Evolutionary conservation across 2,113 vertebrate genomes (phyloP).

Genomic region (Hassar affinis): DNA sequence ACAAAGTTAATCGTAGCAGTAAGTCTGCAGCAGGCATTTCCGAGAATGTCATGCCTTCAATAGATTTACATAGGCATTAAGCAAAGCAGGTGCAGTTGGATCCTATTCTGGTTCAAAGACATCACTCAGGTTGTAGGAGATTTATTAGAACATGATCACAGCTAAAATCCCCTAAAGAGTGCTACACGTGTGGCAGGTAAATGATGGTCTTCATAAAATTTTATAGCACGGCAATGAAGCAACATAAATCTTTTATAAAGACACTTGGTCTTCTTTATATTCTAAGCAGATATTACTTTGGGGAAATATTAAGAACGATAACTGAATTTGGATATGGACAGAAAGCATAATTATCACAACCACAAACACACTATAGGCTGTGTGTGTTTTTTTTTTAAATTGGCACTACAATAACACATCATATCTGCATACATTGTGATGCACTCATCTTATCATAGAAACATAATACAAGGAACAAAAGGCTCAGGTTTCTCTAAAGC

Average conservation of each 20-base stretch:
- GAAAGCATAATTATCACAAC: background rate
- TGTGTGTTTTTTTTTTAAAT: background rate
- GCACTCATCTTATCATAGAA: background rate
- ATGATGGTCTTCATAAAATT: slow-evolving; percentile 70
- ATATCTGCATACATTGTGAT: background rate
- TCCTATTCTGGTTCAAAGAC: slow-evolving; percentile 55
- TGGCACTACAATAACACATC: background rate
- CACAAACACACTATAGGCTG: background rate
- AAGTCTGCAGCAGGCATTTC: slow-evolving; percentile 63
- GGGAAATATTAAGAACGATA: slow-evolving; percentile 28
- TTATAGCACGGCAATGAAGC: slow-evolving; percentile 68
- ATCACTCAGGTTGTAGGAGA: slow-evolving; percentile 61
- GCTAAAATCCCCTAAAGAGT: slow-evolving; percentile 61
- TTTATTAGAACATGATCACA: slow-evolving; percentile 65
- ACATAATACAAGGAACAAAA: background rate
- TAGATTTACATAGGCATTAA: slow-evolving; percentile 64
- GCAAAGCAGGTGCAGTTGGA: slow-evolving; percentile 48
- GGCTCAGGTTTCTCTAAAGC: background rate
- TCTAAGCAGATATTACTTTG: slow-evolving; percentile 53
- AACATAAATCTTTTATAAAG: slow-evolving; percentile 63
- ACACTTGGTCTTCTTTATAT: slow-evolving; percentile 50
- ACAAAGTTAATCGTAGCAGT: slow-evolving; percentile 66
- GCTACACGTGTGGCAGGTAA: slow-evolving; percentile 59
- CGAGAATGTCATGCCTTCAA: slow-evolving; percentile 47
- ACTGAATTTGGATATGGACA: slow-evolving; percentile 14